Percentiles rank a stretch among this genome's conserved stretches.
Evolutionary conservation across 2,888 invertebrate genomes (phyloP).

Genomic region (Falcaria lacertinaria): DNA sequence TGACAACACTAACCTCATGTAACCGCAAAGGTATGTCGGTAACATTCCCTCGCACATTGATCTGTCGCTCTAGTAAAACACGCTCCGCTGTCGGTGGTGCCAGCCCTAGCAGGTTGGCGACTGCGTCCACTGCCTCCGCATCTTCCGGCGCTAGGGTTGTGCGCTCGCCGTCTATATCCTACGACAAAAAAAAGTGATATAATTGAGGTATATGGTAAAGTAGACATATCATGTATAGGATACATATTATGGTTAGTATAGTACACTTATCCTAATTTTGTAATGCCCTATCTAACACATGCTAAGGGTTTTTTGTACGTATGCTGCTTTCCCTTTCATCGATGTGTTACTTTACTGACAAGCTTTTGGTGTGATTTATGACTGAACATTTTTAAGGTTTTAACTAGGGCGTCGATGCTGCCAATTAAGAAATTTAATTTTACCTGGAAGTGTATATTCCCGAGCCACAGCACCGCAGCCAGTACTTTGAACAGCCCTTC

Average conservation of each 20-base stretch:
- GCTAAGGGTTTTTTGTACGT: too few species aligned
- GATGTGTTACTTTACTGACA: too few species aligned
- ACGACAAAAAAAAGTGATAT: constrained; percentile 10
- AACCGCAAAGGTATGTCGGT: constrained; percentile 94
- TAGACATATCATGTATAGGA: too few species aligned
- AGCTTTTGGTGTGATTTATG: too few species aligned
- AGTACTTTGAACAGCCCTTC: constrained; percentile 93
- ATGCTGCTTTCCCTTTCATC: too few species aligned
- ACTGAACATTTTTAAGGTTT: too few species aligned
- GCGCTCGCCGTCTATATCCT: constrained; percentile 92
- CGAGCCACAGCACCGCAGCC: constrained; percentile 94
- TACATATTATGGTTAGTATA: too few species aligned
- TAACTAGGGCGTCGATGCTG: too few species aligned
- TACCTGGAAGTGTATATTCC: constrained; percentile 90
- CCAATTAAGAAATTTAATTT: too few species aligned
- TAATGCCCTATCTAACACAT: too few species aligned
- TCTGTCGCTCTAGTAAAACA: constrained; percentile 88
- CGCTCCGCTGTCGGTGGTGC: constrained; percentile 86
- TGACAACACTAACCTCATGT: too few species aligned
- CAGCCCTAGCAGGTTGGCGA: constrained; percentile 87
- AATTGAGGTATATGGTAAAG: neutral
- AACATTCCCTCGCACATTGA: constrained; percentile 95
- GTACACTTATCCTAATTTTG: too few species aligned
- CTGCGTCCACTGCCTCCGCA: constrained; percentile 85
- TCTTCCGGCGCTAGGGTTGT: constrained; percentile 85